These are phyloP conservation scores for Achatina immaculata DNA, from an alignment of 1,140 invertebrate genomes.

Conservation along the genomic window DNA sequence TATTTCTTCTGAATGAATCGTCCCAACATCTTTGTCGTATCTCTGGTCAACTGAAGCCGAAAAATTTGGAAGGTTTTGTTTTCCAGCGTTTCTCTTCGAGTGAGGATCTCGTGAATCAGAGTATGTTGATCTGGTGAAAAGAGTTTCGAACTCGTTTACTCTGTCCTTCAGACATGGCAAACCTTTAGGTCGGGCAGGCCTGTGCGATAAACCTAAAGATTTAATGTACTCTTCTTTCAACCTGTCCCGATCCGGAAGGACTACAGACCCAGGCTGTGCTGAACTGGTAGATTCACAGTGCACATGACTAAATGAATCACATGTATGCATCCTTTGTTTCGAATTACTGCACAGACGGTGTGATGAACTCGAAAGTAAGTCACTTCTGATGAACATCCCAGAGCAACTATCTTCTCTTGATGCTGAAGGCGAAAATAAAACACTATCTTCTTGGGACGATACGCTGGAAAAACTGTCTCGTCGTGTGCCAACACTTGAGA, in stretches of 20 bases:
- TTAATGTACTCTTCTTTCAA: constrained; percentile 23
- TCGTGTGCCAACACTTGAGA: not conserved
- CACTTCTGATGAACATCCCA: not conserved
- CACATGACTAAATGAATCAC: not conserved
- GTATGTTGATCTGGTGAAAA: not conserved
- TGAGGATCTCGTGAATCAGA: too few species aligned
- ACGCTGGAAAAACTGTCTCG: constrained; percentile 14
- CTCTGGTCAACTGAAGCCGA: not conserved
- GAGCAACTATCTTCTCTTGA: not conserved
- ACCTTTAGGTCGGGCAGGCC: not conserved
- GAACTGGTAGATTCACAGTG: too few species aligned
- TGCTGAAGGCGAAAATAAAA: not conserved
- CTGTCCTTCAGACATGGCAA: constrained; percentile 14
- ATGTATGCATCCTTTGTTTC: not conserved
- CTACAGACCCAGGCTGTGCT: not conserved
- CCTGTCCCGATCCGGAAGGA: not conserved
- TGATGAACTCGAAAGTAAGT: not conserved
- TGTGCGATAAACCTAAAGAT: constrained; percentile 5
- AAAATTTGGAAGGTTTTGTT: not conserved
- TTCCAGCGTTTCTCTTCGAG: not conserved
- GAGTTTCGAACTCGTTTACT: constrained; percentile 19
- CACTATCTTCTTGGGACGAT: not conserved
- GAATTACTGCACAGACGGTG: not conserved
- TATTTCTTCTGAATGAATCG: not conserved
- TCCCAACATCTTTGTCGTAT: not conserved